These are phyloP conservation scores for Oreonectes daqikongensis DNA, from an alignment of 2,797 vertebrate genomes.

Conservation along the genomic window DNA sequence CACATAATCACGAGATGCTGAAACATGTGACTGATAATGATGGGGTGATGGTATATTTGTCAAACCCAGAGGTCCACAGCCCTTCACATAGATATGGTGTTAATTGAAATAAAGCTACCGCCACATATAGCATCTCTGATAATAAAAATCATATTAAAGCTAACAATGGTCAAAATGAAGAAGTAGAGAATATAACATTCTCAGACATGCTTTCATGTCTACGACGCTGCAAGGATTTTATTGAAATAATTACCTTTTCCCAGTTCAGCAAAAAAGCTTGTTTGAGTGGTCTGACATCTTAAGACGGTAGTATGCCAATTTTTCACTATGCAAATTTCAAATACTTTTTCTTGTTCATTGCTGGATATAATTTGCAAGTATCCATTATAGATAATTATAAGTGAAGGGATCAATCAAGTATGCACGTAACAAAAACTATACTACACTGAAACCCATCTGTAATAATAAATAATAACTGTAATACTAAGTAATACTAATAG, in stretches of 20 bases:
- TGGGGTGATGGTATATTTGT: background rate
- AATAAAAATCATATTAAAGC: too few relatives aligned
- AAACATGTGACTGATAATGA: constrained; percentile 14
- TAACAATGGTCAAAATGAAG: background rate
- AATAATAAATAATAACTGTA: background rate
- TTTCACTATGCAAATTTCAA: background rate
- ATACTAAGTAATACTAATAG: background rate
- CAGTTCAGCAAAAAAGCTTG: background rate
- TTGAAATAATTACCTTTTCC: background rate
- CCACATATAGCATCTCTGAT: background rate
- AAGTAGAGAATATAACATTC: background rate
- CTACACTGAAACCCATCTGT: background rate
- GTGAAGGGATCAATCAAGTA: background rate
- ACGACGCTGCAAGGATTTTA: background rate
- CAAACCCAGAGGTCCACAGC: constrained; percentile 4
- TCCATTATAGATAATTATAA: background rate
- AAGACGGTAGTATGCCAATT: background rate
- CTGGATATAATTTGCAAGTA: background rate
- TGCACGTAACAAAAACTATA: background rate
- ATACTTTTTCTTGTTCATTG: background rate
- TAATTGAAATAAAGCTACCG: background rate
- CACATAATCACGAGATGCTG: background rate
- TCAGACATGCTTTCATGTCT: background rate
- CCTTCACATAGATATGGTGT: background rate
- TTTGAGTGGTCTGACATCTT: background rate